phyloP scores from a whole-genome alignment of 2,113 vertebrate genomes.

The Mirounga angustirostris region DNA sequence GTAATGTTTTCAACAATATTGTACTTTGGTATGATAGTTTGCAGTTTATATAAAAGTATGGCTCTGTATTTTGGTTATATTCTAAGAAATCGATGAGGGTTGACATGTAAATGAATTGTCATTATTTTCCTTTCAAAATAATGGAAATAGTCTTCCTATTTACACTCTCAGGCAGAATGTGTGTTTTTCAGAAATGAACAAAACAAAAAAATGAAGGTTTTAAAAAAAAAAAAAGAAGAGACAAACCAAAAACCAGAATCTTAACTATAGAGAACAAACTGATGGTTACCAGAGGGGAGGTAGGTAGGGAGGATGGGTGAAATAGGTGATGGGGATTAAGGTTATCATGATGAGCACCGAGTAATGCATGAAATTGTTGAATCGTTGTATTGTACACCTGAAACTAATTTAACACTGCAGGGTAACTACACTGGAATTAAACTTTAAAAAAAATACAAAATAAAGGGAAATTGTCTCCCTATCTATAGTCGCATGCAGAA shows the following conservation, averaged over 20 bases:
- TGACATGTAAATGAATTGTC: background rate
- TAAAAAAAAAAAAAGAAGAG: background rate
- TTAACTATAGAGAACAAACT: background rate
- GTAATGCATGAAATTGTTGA: background rate
- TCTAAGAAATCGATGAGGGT: background rate
- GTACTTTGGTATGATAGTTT: background rate
- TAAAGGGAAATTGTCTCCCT: background rate
- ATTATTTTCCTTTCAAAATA: conserved; percentile 20
- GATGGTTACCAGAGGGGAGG: background rate
- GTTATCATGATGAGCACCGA: background rate
- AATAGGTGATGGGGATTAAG: background rate
- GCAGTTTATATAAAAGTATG: background rate
- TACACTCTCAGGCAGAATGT: background rate
- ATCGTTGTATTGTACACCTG: background rate
- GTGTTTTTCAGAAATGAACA: background rate
- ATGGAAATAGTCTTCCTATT: background rate
- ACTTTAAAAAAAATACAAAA: background rate
- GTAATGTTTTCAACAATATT: background rate
- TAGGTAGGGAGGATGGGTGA: background rate
- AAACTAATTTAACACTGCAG: background rate
- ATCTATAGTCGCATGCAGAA: background rate
- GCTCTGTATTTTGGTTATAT: background rate
- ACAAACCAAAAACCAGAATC: background rate
- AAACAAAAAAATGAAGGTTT: background rate
- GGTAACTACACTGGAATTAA: background rate